Percentiles rank a stretch among this genome's conserved stretches.
phyloP scores from a whole-genome alignment of 2,113 vertebrate genomes.

The Colinus virginianus region DNA sequence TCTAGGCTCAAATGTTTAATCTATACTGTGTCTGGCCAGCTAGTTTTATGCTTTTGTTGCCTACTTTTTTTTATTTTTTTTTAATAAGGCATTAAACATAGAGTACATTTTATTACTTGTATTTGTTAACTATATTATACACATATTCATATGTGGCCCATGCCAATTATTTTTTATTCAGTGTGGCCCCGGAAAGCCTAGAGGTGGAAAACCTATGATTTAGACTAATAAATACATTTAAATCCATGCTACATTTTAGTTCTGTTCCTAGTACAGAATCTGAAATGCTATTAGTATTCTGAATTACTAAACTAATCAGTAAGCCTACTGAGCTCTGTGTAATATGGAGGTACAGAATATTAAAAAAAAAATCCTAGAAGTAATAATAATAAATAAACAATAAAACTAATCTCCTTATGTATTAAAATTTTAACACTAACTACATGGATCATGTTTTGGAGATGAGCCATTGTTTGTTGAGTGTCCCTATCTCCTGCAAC shows the following conservation, averaged over 20 bases:
- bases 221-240: background rate
- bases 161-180: no score
- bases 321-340: background rate
- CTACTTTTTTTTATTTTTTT: no score
- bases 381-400: background rate
- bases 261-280: background rate
- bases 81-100: no score
- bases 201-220: no score
- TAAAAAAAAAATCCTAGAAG: background rate
- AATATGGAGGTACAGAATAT: background rate
- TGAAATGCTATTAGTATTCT: background rate
- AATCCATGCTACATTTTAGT: background rate
- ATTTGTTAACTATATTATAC: no score
- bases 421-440: conserved; percentile 4
- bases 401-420: background rate
- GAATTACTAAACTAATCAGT: background rate
- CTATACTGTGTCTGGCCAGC: no score
- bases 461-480: background rate
- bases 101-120: no score
- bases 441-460: background rate
- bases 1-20: background rate
- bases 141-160: no score
- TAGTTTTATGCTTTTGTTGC: no score
- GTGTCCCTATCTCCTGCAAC: background rate
- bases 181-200: no score